Percentiles rank a stretch among this genome's conserved stretches.
Conservation (phyloP, 1,140 invertebrate genomes). For the Nixonia krombeini region DNA sequence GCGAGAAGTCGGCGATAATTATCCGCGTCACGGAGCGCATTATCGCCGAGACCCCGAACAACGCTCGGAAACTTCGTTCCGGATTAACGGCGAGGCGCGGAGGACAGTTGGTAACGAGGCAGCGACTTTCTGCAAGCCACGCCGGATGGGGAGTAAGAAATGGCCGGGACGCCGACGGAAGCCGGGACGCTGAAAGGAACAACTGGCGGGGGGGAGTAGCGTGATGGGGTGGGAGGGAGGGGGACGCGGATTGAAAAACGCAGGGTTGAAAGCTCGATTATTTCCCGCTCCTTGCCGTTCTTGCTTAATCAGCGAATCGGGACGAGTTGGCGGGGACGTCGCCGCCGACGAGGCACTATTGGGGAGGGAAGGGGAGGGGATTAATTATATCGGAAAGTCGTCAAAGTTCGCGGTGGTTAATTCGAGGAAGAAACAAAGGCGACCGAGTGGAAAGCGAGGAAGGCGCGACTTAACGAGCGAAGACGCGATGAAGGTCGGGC, state of each 20-base stretch:
- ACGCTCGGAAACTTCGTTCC: constrained; percentile 41
- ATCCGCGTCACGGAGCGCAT: constrained; percentile 28
- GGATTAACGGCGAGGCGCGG: too few relatives aligned
- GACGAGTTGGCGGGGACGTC: constrained; percentile 54
- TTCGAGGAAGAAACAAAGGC: constrained; percentile 18
- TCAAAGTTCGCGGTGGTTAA: too few relatives aligned
- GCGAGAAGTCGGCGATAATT: constrained; percentile 11
- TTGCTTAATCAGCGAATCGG: constrained; percentile 69
- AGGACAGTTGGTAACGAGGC: constrained; percentile 39
- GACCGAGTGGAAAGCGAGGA: constrained; percentile 11
- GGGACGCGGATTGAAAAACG: constrained; percentile 62
- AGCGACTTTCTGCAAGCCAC: constrained; percentile 43
- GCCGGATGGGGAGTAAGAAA: too few relatives aligned
- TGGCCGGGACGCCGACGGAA: constrained; percentile 24
- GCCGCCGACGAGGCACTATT: constrained; percentile 15
- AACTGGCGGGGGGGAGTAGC: constrained; percentile 45
- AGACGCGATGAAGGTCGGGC: constrained; percentile 3
- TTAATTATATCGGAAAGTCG: too few relatives aligned
- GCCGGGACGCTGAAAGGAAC: constrained; percentile 46
- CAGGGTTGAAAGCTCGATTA: constrained; percentile 61
- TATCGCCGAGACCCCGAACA: constrained; percentile 43
- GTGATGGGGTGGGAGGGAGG: too few relatives aligned
- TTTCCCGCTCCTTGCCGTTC: constrained; percentile 62
- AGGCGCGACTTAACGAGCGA: constrained; percentile 10
- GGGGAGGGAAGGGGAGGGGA: constrained; percentile 10